phyloP scores from a whole-genome alignment of 2,113 vertebrate species.

The Silurus glanis region DNA sequence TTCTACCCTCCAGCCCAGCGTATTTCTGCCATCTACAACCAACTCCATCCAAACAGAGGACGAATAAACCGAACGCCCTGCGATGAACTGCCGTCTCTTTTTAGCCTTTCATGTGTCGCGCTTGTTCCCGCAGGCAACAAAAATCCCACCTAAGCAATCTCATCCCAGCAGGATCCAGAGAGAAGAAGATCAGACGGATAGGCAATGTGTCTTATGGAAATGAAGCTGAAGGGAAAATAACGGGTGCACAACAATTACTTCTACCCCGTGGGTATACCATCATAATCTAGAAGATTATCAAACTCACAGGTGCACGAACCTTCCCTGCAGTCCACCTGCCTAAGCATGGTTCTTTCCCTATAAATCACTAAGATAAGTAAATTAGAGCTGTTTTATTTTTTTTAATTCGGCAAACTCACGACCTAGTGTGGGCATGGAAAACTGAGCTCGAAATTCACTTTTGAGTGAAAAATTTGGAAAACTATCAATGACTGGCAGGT shows the following conservation, averaged over 20 bases:
- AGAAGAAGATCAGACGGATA: conserved; percentile 59
- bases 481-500: neutral
- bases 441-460: neutral
- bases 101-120: conserved; percentile 86
- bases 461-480: neutral
- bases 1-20: conserved; percentile 88
- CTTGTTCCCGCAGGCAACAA: conserved; percentile 77
- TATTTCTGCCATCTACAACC: conserved; percentile 89
- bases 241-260: conserved; percentile 65
- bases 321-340: conserved; percentile 21
- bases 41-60: conserved; percentile 86
- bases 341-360: neutral
- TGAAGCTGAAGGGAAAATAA: conserved; percentile 57
- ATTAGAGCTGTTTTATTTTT: neutral
- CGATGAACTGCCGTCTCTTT: conserved; percentile 82
- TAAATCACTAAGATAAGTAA: neutral
- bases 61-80: conserved; percentile 85
- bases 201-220: conserved; percentile 64
- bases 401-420: neutral
- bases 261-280: conserved; percentile 70
- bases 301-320: conserved; percentile 63
- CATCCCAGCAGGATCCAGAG: conserved; percentile 62
- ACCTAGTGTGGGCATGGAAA: neutral
- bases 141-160: conserved; percentile 89
- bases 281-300: conserved; percentile 72